phyloP scores from a whole-genome alignment of 2,797 vertebrate species.

The Fistularia tabacaria region DNA sequence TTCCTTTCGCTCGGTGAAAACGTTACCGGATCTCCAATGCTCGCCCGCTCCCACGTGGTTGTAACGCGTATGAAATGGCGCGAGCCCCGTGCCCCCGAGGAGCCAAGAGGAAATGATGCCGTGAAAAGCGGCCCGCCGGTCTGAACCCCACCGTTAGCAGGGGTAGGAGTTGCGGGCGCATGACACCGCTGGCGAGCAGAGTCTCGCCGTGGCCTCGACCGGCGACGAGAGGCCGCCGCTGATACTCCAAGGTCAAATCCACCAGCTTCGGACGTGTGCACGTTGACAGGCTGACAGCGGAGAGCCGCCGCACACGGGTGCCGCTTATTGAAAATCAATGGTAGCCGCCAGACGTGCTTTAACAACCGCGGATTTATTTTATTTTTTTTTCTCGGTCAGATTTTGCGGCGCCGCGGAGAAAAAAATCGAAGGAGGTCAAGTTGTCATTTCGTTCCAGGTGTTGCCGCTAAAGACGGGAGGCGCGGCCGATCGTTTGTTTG shows the following conservation, averaged over 20 bases:
- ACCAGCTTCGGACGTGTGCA: constrained; percentile 49
- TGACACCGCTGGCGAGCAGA: background rate
- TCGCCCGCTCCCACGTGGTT: background rate
- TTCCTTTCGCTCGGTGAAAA: constrained; percentile 30
- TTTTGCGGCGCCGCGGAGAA: no score
- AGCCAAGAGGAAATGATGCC: background rate
- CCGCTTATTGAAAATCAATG: constrained; percentile 76
- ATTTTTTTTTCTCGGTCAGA: background rate
- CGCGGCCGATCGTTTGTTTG: no score
- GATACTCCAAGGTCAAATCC: constrained; percentile 50
- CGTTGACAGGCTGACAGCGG: constrained; percentile 54
- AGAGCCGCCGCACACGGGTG: constrained; percentile 47
- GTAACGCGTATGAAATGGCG: background rate
- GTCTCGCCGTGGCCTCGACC: background rate
- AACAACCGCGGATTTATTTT: constrained; percentile 45
- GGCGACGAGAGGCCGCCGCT: no score
- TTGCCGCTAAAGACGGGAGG: no score
- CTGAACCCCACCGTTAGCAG: background rate
- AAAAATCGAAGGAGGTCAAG: no score
- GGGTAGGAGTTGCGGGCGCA: background rate
- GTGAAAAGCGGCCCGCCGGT: background rate
- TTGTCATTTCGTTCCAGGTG: no score
- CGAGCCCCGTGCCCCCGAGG: background rate
- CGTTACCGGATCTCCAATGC: constrained; percentile 33
- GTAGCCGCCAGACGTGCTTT: constrained; percentile 51